A percentile compares a stretch with the other conserved stretches of the same genome.
Evolutionary conservation across 1,140 invertebrate genomes (phyloP).

Genomic region (Formica selysi): DNA sequence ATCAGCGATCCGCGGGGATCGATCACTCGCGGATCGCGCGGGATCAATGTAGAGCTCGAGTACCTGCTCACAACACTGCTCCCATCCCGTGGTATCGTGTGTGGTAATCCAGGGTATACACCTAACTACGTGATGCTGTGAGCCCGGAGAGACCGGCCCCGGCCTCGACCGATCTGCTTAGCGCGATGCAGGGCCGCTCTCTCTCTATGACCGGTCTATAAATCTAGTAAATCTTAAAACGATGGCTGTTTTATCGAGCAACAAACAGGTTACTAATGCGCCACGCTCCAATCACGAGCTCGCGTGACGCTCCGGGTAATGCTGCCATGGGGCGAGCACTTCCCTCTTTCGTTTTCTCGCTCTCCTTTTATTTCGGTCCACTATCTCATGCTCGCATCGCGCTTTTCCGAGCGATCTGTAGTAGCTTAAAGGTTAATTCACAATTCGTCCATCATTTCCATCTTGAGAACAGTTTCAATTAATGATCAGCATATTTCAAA

Average conservation of each 20-base stretch:
- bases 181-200: conserved; percentile 53
- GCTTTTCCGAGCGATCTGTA: neutral
- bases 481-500: no score
- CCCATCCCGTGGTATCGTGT: conserved; percentile 3
- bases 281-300: conserved; percentile 75
- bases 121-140: conserved; percentile 8
- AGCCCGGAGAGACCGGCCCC: conserved; percentile 45
- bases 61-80: neutral
- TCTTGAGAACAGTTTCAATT: neutral
- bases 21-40: conserved; percentile 42
- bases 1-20: conserved; percentile 30
- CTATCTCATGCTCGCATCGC: conserved; percentile 4
- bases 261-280: conserved; percentile 83
- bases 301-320: conserved; percentile 79
- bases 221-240: conserved; percentile 82
- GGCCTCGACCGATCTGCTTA: conserved; percentile 33
- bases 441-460: neutral
- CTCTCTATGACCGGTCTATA: conserved; percentile 79
- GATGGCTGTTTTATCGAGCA: conserved; percentile 81
- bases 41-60: conserved; percentile 44
- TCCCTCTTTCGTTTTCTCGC: conserved; percentile 2
- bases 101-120: conserved; percentile 32
- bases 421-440: neutral
- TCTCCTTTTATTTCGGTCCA: conserved; percentile 38
- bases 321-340: conserved; percentile 57